A percentile compares a stretch with the other conserved stretches of the same genome.
These are phyloP conservation scores for Drosophila conformis DNA, from an alignment of 2,888 invertebrate species.

Conservation along the genomic window DNA sequence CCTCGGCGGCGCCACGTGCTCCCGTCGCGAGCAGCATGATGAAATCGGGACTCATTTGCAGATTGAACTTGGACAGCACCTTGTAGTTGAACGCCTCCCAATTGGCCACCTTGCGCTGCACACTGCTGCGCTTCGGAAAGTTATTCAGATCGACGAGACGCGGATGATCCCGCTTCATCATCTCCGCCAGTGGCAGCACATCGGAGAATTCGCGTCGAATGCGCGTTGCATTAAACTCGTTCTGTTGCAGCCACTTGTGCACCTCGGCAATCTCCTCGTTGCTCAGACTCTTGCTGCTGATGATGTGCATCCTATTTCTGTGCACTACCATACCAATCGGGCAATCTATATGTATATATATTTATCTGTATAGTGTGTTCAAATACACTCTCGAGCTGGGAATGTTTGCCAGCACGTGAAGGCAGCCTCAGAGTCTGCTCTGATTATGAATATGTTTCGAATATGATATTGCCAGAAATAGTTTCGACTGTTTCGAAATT, in stretches of 20 bases:
- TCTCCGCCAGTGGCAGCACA: slow-evolving; percentile 89
- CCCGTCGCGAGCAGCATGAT: slow-evolving; percentile 88
- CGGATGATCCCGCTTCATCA: slow-evolving; percentile 90
- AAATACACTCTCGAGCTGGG: neutral
- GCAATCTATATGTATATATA: slow-evolving; percentile 1
- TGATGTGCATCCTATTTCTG: slow-evolving; percentile 51
- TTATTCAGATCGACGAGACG: slow-evolving; percentile 92
- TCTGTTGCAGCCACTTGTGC: slow-evolving; percentile 60
- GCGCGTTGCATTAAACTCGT: slow-evolving; percentile 41
- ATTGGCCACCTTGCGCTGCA: slow-evolving; percentile 89
- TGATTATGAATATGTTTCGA: neutral
- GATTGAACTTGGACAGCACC: slow-evolving; percentile 88
- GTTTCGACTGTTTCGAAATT: neutral
- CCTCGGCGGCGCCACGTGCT: slow-evolving; percentile 88
- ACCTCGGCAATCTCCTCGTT: slow-evolving; percentile 60
- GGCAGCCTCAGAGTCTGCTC: slow-evolving; percentile 17
- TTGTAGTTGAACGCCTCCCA: slow-evolving; percentile 93
- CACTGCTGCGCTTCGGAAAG: slow-evolving; percentile 89
- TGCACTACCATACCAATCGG: neutral
- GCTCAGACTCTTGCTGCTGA: slow-evolving; percentile 43
- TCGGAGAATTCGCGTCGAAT: slow-evolving; percentile 92
- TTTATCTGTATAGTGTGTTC: neutral
- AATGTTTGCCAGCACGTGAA: neutral
- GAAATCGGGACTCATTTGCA: slow-evolving; percentile 76
- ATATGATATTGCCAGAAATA: neutral